Evolutionary conservation across 2,113 vertebrate species (phyloP).

Genomic region (Excalfactoria chinensis): DNA sequence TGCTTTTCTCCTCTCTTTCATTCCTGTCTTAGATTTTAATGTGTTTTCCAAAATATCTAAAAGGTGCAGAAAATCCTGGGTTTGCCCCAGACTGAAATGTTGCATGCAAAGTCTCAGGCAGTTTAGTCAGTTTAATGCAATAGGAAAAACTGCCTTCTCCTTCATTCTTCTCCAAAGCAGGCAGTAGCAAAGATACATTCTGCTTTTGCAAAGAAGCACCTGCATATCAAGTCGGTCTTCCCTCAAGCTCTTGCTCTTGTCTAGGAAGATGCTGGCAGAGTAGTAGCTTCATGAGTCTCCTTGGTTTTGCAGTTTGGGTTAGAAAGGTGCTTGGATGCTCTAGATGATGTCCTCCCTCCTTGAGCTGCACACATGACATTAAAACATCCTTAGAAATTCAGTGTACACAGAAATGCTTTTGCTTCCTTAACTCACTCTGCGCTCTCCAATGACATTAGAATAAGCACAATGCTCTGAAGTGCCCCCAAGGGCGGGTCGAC

Average conservation of each 20-base stretch:
- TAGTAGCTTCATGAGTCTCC: background rate
- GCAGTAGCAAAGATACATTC: background rate
- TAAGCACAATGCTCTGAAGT: background rate
- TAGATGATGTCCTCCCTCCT: background rate
- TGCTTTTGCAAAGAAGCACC: background rate
- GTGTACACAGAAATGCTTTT: fast-evolving
- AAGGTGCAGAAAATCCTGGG: background rate
- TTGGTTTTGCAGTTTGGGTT: background rate
- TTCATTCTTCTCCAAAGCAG: background rate
- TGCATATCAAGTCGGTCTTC: background rate
- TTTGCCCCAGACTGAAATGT: background rate
- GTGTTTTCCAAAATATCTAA: background rate
- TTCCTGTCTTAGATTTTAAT: background rate
- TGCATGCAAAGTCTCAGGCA: background rate
- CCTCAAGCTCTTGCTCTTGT: background rate
- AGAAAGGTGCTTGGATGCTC: background rate
- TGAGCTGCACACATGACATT: background rate
- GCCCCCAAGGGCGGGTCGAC: background rate
- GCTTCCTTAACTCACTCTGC: background rate
- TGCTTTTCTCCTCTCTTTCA: fast-evolving
- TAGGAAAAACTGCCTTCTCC: background rate
- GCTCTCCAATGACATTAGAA: background rate
- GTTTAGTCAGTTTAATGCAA: background rate
- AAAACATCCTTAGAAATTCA: background rate
- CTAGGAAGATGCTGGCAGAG: background rate